Evolutionary conservation across 2,797 vertebrate species (phyloP).

Genomic region (Carcharodon carcharias): DNA sequence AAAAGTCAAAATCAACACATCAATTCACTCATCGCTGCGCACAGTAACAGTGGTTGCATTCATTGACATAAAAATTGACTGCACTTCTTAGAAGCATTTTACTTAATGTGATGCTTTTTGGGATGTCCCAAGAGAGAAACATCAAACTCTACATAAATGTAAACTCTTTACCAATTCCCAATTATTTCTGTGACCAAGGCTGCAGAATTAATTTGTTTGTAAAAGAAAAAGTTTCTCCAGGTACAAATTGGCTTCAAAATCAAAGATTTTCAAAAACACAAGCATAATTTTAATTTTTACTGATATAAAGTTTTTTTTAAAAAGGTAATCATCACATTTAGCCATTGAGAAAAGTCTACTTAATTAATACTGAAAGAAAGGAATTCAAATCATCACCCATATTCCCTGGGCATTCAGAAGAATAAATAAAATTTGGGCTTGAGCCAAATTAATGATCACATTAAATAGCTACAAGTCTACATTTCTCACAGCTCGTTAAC

Average conservation of each 20-base stretch:
- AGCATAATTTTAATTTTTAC: not conserved
- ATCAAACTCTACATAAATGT: not conserved
- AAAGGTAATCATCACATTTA: not conserved
- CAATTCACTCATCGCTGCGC: not conserved
- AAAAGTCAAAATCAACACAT: not conserved
- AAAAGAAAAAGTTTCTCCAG: not conserved
- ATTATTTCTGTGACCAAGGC: not conserved
- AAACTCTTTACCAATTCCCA: not conserved
- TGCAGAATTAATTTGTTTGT: not conserved
- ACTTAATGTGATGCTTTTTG: not conserved
- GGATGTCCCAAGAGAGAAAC: not conserved
- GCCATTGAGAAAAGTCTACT: not conserved
- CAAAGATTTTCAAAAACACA: not conserved
- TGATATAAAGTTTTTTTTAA: not conserved
- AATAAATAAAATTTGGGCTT: constrained; percentile 44
- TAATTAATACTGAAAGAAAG: not conserved
- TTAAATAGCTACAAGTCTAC: not conserved
- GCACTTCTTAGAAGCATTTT: not conserved
- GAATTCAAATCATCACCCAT: constrained; percentile 15
- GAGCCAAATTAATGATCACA: constrained; percentile 16
- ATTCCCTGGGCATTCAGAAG: constrained; percentile 41
- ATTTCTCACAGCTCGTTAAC: not conserved
- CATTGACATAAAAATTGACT: not conserved
- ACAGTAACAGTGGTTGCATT: not conserved
- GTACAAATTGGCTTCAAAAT: not conserved